Base-by-base conservation (phyloP, 2,797 vertebrate genomes). In the Xiphorhynchus erythropygius region DNA sequence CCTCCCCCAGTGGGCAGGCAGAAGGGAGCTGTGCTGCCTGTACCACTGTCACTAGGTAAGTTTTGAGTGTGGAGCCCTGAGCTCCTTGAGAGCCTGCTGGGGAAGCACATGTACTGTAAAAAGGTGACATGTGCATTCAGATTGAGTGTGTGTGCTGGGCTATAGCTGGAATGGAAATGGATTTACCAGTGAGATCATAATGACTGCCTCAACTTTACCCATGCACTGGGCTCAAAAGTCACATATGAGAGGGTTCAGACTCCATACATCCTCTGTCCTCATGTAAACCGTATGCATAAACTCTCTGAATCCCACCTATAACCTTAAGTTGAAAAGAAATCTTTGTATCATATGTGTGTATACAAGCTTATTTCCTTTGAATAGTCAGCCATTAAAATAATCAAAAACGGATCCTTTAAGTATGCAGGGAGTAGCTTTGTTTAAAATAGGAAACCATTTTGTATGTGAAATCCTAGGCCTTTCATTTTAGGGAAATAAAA, bases 401-500 rank as follows among this genome's bases (percentile, higher is more conserved):
- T 63, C 5, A 62, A 79, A 91, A 37, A 50, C 52, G 5, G 22
- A 55, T 91, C 64, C 70, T 74, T 19, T 50, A 3, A 10, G 8
- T 67, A 13, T 63, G 18, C 49, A 56, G 35, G 46, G 47, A 76
- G 47, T 46, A 25, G 7, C 32, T 85, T 21, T 70, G 10, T 84
- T 84, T 82, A 46, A 93, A 94, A 79, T 7, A 86, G 55, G 37
- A 63, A 70, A 64, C 27, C 3, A 1, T 37, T 69, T 87, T 84
- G 3, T 14, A 18, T 37, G 23, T 78, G 50, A 90, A 87, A 81
- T 67, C 17, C 67, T 19, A 90, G 90, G n/a, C 60, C n/a, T 87
- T 92, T 75, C 52, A 42, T 91, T 89, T 91, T 67, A 89, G 28
- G 11, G 39, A 79, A 90, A 62, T 30, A 79, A 50, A 81, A 64